Conservation (phyloP, 2,113 vertebrate genomes). For the Laterallus jamaicensis region DNA sequence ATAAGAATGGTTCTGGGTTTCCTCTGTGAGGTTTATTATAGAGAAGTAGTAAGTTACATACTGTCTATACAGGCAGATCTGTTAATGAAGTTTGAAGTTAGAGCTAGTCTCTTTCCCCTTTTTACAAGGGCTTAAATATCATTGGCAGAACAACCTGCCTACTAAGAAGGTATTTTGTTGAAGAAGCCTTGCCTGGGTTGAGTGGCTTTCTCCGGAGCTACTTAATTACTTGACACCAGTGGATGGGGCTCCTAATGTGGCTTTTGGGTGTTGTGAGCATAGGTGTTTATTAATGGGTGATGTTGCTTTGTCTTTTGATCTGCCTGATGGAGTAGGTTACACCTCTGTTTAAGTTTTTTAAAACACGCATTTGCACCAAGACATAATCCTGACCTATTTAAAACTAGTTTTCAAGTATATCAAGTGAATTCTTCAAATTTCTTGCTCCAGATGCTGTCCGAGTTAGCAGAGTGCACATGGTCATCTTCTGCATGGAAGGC, state of each 20-base stretch:
- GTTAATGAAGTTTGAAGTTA: neutral
- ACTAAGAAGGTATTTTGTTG: neutral
- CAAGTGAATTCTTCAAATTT: neutral
- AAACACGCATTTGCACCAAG: neutral
- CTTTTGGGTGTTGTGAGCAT: neutral
- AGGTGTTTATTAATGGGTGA: neutral
- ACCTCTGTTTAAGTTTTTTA: neutral
- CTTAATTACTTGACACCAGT: neutral
- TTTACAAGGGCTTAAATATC: neutral
- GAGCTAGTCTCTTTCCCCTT: neutral
- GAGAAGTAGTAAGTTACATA: neutral
- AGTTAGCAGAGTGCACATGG: rapidly evolving
- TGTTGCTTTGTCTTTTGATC: conserved; percentile 13
- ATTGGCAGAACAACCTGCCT: neutral
- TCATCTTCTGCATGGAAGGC: neutral
- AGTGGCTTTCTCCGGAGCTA: neutral
- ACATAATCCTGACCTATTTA: neutral
- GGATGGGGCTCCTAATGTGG: neutral
- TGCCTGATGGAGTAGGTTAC: neutral
- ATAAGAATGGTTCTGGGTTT: neutral
- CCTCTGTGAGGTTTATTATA: neutral
- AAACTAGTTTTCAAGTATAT: neutral
- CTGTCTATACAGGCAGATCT: neutral
- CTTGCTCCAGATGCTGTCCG: neutral
- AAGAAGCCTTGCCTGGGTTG: neutral